Conservation (phyloP, 2,888 invertebrate genomes). For the Ditula angustiorana region DNA sequence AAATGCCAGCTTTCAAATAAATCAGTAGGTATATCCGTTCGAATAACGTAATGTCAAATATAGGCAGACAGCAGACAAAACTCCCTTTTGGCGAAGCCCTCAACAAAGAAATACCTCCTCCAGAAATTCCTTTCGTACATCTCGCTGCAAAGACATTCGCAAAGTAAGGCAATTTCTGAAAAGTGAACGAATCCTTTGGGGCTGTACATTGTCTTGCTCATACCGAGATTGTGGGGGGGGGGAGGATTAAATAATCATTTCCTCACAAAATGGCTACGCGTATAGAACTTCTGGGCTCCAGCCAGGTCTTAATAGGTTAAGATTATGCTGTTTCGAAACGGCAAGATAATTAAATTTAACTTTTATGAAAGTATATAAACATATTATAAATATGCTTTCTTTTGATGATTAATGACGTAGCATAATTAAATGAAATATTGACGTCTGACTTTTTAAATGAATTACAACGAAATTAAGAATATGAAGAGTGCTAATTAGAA, state of each 20-base stretch:
- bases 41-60: too few species aligned
- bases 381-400: too few species aligned
- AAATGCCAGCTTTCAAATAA: too few species aligned
- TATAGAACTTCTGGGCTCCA: not conserved
- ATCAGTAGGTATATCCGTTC: too few species aligned
- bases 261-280: conserved; percentile 19
- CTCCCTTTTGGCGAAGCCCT: too few species aligned
- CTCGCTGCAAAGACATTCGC: conserved; percentile 44
- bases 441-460: too few species aligned
- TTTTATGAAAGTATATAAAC: too few species aligned
- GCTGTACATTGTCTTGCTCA: conserved; percentile 40
- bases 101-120: not conserved
- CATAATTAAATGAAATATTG: too few species aligned
- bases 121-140: not conserved
- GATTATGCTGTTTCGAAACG: not conserved
- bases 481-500: too few species aligned
- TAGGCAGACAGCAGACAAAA: too few species aligned
- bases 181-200: conserved; percentile 46
- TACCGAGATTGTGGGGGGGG: conserved; percentile 19
- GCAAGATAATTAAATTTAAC: not conserved
- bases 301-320: not conserved
- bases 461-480: too few species aligned
- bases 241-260: conserved; percentile 34
- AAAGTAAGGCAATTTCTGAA: conserved; percentile 50
- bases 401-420: too few species aligned